Conservation (phyloP, 2,113 vertebrate genomes). For the Corvus cornix region DNA sequence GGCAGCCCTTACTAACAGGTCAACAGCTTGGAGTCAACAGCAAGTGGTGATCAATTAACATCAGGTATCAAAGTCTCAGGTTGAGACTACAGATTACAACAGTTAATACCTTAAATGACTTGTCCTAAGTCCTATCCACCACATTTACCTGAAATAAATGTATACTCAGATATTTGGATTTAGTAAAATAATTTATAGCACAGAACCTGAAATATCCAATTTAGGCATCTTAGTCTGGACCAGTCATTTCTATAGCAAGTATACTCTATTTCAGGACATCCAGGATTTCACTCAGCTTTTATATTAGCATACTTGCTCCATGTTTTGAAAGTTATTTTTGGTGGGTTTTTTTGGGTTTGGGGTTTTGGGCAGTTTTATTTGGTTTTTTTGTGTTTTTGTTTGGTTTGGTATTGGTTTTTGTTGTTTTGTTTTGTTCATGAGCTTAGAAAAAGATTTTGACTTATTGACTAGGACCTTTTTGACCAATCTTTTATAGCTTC, state of each 20-base stretch:
- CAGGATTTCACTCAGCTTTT: not conserved
- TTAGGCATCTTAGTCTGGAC: not conserved
- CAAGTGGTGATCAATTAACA: fast-evolving
- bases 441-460: not conserved
- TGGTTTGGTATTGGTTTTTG: too few species aligned
- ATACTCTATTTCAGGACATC: not conserved
- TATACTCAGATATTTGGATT: not conserved
- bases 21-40: not conserved
- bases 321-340: not conserved
- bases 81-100: not conserved
- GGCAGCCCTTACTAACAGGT: not conserved
- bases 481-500: not conserved
- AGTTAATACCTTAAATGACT: not conserved
- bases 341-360: fast-evolving
- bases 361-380: not conserved
- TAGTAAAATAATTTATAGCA: not conserved
- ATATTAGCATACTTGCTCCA: not conserved
- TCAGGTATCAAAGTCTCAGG: not conserved
- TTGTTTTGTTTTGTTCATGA: not conserved
- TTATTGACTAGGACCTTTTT: not conserved
- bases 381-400: not conserved
- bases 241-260: not conserved
- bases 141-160: not conserved
- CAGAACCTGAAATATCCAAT: not conserved
- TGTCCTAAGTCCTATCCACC: not conserved